A percentile compares a stretch with the other conserved stretches of the same genome.
These are phyloP conservation scores for Drosophila cracens DNA, from an alignment of 2,888 invertebrate genomes.

Conservation along the genomic window DNA sequence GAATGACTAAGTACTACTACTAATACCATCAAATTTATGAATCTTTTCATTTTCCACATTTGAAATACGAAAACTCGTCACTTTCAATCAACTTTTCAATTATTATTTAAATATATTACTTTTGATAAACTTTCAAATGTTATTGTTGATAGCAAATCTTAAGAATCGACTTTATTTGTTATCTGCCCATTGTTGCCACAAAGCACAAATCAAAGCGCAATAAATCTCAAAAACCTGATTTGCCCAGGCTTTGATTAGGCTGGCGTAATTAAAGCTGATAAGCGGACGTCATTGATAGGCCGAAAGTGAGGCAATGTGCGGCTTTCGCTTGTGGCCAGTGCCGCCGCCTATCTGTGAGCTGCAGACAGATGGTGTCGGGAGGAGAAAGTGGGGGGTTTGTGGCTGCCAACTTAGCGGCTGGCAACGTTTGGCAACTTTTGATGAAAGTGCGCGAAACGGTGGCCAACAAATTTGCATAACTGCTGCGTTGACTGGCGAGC, in stretches of 20 bases:
- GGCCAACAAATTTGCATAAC: conserved; percentile 77
- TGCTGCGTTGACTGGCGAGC: conserved; percentile 60
- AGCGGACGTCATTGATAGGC: conserved; percentile 45
- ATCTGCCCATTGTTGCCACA: background rate
- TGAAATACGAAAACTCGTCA: background rate
- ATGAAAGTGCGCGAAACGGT: conserved; percentile 73
- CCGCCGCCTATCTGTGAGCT: background rate
- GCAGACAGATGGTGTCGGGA: background rate
- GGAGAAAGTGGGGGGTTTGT: background rate
- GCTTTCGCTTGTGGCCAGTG: conserved; percentile 1
- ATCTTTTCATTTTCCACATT: background rate
- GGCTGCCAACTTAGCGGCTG: conserved; percentile 51
- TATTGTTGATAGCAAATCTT: background rate
- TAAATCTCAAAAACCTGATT: background rate
- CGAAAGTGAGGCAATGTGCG: conserved; percentile 15
- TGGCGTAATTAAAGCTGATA: conserved; percentile 52
- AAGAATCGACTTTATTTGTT: background rate
- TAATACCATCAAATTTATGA: background rate
- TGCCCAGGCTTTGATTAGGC: conserved; percentile 30
- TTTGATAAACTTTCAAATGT: background rate
- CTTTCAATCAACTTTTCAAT: background rate
- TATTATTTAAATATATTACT: background rate
- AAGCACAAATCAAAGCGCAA: conserved; percentile 6
- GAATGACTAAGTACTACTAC: background rate
- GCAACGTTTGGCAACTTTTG: conserved; percentile 70